Percentiles rank a stretch among this genome's conserved stretches.
phyloP scores from a whole-genome alignment of 2,888 invertebrate species.

The Sphecodes monilicornis region DNA sequence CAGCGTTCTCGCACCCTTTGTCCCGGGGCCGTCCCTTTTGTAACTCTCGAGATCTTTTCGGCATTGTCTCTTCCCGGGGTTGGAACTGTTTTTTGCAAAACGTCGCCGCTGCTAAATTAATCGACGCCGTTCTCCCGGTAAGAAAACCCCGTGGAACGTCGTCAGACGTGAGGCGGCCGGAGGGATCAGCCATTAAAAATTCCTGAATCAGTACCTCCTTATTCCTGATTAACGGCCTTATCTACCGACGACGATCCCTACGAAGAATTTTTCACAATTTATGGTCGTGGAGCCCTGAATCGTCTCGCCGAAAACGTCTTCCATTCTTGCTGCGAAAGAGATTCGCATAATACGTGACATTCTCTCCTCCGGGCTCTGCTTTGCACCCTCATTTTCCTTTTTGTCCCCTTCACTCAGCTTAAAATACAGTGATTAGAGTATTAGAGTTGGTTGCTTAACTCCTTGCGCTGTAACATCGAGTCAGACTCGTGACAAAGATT shows the following conservation, averaged over 20 bases:
- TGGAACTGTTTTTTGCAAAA: constrained; percentile 65
- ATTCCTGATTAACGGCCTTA: constrained; percentile 75
- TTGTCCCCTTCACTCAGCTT: neutral
- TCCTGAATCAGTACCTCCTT: constrained; percentile 72
- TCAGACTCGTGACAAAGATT: no score
- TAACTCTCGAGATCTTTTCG: constrained; percentile 66
- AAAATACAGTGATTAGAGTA: neutral
- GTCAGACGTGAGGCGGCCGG: neutral
- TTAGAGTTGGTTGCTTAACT: no score
- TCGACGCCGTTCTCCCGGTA: constrained; percentile 67
- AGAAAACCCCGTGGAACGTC: constrained; percentile 31
- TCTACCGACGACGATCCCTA: constrained; percentile 55
- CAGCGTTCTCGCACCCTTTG: constrained; percentile 78
- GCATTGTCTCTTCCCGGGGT: constrained; percentile 67
- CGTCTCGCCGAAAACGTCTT: constrained; percentile 21
- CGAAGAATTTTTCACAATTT: constrained; percentile 61
- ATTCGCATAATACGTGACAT: constrained; percentile 12
- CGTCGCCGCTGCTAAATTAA: constrained; percentile 74
- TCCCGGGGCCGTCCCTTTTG: constrained; percentile 73
- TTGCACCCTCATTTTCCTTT: neutral
- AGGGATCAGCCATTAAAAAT: constrained; percentile 77
- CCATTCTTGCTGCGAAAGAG: neutral
- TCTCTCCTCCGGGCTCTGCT: neutral
- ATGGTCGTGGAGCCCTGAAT: constrained; percentile 42
- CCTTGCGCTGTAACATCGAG: no score